Percentiles rank a stretch among this genome's conserved stretches.
phyloP scores from a whole-genome alignment of 1,140 invertebrate genomes.

The Atopsyche davidsoni region DNA sequence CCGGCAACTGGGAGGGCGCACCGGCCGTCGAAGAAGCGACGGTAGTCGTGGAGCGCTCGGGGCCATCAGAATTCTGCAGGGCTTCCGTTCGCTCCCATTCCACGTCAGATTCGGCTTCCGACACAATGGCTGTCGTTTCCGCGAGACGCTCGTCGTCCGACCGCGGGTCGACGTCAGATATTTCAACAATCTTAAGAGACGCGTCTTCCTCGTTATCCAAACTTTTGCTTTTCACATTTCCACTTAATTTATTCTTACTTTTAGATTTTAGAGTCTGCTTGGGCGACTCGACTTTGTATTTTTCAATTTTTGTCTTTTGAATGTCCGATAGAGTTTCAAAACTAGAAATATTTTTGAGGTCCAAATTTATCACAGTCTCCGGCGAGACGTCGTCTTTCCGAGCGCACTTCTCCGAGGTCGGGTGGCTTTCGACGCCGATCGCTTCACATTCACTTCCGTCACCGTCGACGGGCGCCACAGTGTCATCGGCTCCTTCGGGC shows the following conservation, averaged over 20 bases:
- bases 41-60: not conserved
- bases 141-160: constrained; percentile 34
- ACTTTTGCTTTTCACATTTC: constrained; percentile 48
- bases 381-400: too few relatives aligned
- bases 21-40: too few relatives aligned
- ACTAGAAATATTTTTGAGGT: constrained; percentile 13
- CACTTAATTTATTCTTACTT: constrained; percentile 37
- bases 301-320: constrained; percentile 4
- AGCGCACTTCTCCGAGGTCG: too few relatives aligned
- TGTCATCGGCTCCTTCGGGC: too few relatives aligned
- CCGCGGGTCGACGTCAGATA: constrained; percentile 37
- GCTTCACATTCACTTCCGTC: too few relatives aligned
- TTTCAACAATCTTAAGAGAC: constrained; percentile 45
- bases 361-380: not conserved
- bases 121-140: constrained; percentile 44
- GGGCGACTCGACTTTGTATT: constrained; percentile 48
- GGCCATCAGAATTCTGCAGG: not conserved
- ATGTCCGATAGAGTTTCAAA: constrained; percentile 21
- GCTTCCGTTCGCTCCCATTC: constrained; percentile 31
- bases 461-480: too few relatives aligned
- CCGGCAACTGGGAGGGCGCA: not conserved
- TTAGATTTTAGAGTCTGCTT: constrained; percentile 36
- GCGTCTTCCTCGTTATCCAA: constrained; percentile 48
- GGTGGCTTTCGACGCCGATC: too few relatives aligned
- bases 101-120: constrained; percentile 52